These are phyloP conservation scores for Megatriorchis doriae DNA, from an alignment of 2,113 vertebrate species.

Conservation along the genomic window DNA sequence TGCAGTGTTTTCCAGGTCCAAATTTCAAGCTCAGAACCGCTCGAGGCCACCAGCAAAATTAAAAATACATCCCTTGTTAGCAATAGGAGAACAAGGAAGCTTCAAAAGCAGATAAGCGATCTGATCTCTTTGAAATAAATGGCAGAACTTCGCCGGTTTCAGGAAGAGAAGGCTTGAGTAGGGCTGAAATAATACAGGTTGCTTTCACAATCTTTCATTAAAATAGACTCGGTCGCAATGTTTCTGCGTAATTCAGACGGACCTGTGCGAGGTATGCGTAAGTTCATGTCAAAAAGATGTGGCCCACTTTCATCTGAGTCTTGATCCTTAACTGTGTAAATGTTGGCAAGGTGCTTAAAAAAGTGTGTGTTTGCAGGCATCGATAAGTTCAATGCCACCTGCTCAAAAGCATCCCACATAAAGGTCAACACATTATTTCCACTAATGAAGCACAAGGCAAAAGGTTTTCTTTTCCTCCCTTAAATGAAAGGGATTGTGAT, in stretches of 20 bases:
- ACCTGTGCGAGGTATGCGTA: rapidly evolving
- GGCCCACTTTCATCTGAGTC: neutral
- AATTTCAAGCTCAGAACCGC: neutral
- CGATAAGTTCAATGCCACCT: neutral
- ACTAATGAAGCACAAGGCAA: neutral
- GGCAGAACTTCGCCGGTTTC: neutral
- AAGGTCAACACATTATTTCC: neutral
- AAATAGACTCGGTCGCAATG: neutral
- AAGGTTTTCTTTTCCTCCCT: neutral
- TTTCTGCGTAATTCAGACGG: neutral
- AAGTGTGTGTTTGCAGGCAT: neutral
- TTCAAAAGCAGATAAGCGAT: neutral
- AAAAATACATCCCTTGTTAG: neutral
- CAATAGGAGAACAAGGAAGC: neutral
- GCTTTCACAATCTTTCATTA: neutral
- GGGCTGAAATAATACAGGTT: neutral
- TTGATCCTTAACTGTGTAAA: neutral
- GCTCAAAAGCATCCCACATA: neutral
- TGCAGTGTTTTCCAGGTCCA: neutral
- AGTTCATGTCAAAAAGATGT: neutral
- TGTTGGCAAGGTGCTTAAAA: neutral
- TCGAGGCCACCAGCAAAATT: neutral
- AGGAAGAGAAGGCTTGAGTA: neutral
- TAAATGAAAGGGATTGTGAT: neutral
- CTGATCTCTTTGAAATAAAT: neutral